Base-by-base conservation (phyloP, 2,888 invertebrate species). In the Synergus gifuensis region DNA sequence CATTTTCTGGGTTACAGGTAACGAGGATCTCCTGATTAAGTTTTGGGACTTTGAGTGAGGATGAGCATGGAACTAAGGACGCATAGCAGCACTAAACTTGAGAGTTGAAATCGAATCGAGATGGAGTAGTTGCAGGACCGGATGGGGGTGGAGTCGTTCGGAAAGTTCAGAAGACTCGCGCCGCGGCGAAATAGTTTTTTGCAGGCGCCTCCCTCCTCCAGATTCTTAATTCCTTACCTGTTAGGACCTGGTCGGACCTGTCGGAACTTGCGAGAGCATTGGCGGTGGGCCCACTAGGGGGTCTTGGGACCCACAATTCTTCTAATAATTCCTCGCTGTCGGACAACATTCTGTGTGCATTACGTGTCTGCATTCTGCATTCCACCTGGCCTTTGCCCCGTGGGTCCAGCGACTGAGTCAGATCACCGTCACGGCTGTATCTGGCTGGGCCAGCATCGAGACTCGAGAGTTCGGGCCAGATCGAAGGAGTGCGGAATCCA, bases 301-400 rank as follows among this genome's bases (percentile, higher is more conserved):
- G 86, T 86, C 84, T 62, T 49, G 82, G 79, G 83, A 83, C 85
- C 83, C 85, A 81, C 85, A 86, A 86, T 87, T 88, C 86, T 86
- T 86, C 88, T 87, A 91, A 91, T 91, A 89, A 89, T 90, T 89
- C 87, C 88, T 86, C 79, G 79, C 84, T 80, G 83, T 83, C 83
- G 83, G 81, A 82, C 64, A 40, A 83, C 90, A 90, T 90, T 91
- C 90, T 89, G 90, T 87, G 87, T 88, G 88, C 89, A 85, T 91
- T 90, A 90, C 90, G 90, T 90, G 90, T 90, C 90, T 90, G 81
- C 90, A 90, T 90, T 90, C 90, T 90, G 83, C 90, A 90, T 90
- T 90, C 90, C 89, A 84, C 84, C 87, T 90, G 89, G 88, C 90
- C 89, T 89, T 89, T 89, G 88, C 85, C 89, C 89, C 86, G 54